Evolutionary conservation across 2,888 invertebrate species (phyloP).

Genomic region (Lasioglossum morio): DNA sequence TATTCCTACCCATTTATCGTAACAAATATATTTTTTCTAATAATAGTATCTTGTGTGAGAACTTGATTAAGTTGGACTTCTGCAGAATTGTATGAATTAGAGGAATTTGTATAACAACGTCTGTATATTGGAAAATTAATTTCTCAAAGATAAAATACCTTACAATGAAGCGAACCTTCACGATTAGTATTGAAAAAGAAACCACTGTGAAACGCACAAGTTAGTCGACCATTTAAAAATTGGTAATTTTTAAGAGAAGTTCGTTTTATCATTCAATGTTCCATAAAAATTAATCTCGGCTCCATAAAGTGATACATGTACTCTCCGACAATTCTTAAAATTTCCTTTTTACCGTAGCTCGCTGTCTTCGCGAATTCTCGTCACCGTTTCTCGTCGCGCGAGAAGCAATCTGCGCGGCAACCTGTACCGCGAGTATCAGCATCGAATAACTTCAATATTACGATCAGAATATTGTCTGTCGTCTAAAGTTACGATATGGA

Average conservation of each 20-base stretch:
- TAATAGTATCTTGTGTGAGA: not conserved
- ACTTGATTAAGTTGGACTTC: not conserved
- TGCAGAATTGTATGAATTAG: not conserved
- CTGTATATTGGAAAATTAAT: not conserved
- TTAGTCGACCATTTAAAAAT: not conserved
- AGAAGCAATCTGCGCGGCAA: not conserved
- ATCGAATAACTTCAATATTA: constrained; percentile 16
- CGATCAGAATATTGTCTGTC: not conserved
- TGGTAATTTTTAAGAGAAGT: not conserved
- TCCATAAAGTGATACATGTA: not conserved
- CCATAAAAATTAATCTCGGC: not conserved
- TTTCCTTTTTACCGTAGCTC: not conserved
- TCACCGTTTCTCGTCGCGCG: not conserved
- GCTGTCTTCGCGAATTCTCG: not conserved
- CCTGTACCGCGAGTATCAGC: not conserved
- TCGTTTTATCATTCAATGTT: too few species aligned
- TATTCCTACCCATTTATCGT: too few species aligned
- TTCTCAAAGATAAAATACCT: not conserved
- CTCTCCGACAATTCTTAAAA: not conserved
- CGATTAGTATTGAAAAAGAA: not conserved
- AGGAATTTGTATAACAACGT: not conserved
- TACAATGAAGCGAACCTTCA: not conserved
- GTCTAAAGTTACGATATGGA: not conserved
- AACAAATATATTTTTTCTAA: too few species aligned
- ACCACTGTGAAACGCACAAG: not conserved